A percentile compares a stretch with the other conserved stretches of the same genome.
Conservation (phyloP, 1,140 invertebrate genomes). For the Goniozus legneri region DNA sequence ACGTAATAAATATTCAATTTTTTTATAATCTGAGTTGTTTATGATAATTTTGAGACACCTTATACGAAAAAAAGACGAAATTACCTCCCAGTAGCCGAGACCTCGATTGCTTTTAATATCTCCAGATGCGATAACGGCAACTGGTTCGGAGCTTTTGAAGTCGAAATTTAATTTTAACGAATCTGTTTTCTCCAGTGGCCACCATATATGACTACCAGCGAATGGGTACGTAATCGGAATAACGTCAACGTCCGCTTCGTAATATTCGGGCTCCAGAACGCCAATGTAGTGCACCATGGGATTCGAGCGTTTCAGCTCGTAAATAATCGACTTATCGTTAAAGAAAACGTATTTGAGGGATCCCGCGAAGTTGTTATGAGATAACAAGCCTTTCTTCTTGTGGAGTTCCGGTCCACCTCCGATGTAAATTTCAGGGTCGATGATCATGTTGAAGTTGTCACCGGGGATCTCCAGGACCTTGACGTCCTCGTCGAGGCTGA, state of each 20-base stretch:
- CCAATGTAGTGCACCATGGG: constrained; percentile 81
- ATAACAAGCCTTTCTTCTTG: constrained; percentile 71
- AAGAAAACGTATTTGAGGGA: constrained; percentile 90
- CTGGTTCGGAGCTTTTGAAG: constrained; percentile 80
- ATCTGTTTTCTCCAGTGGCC: constrained; percentile 68
- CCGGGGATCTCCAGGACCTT: constrained; percentile 69
- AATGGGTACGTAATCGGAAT: constrained; percentile 92
- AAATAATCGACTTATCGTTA: constrained; percentile 86
- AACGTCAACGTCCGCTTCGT: constrained; percentile 78
- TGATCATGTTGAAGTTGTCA: constrained; percentile 73
- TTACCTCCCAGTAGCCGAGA: constrained; percentile 84
- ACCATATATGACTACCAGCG: constrained; percentile 82
- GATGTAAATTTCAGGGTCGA: constrained; percentile 91
- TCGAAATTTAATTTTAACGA: constrained; percentile 79
- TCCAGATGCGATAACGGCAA: constrained; percentile 81
- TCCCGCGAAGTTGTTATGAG: constrained; percentile 74
- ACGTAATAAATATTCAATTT: constrained; percentile 4
- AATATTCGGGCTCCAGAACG: constrained; percentile 76
- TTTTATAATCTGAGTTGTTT: background rate
- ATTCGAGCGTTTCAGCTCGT: constrained; percentile 77
- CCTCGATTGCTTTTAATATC: constrained; percentile 68
- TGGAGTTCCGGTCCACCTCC: constrained; percentile 78
- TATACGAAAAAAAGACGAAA: constrained; percentile 26
- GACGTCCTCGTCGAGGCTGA: constrained; percentile 71
- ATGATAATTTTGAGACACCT: background rate